Conservation (phyloP, 2,888 invertebrate species). For the Icerya purchasi region DNA sequence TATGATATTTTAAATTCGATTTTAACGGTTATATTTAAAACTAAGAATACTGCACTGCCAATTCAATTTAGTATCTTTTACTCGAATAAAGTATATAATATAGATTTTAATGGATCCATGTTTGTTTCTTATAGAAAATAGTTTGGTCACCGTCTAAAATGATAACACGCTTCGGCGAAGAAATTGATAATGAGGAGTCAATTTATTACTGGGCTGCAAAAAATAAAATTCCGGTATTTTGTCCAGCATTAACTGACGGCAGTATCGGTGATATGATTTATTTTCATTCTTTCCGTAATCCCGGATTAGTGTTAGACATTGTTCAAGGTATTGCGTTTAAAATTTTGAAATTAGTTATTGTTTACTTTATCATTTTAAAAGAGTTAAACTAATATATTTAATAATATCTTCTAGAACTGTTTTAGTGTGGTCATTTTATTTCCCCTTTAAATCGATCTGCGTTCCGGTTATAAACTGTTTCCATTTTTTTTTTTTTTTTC, state of each 20-base stretch:
- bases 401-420: not conserved
- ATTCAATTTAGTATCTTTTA: no score
- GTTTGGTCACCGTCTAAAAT: constrained; percentile 86
- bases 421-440: not conserved
- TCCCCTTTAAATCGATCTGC: not conserved
- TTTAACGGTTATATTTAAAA: no score
- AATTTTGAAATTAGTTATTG: not conserved
- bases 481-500: no score
- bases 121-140: no score
- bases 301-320: constrained; percentile 83
- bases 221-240: constrained; percentile 91
- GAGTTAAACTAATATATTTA: not conserved
- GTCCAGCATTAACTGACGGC: constrained; percentile 94
- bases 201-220: constrained; percentile 94
- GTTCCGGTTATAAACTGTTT: no score
- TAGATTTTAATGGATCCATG: no score
- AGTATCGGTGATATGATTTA: constrained; percentile 98
- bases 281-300: constrained; percentile 83
- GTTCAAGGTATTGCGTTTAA: constrained; percentile 39
- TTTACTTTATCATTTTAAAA: not conserved
- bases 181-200: constrained; percentile 72
- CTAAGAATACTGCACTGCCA: no score
- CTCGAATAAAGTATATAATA: no score
- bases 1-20: no score
- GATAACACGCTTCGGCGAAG: constrained; percentile 62